These are phyloP conservation scores for Sminthurinus aureus DNA, from an alignment of 2,888 invertebrate genomes.

Conservation along the genomic window DNA sequence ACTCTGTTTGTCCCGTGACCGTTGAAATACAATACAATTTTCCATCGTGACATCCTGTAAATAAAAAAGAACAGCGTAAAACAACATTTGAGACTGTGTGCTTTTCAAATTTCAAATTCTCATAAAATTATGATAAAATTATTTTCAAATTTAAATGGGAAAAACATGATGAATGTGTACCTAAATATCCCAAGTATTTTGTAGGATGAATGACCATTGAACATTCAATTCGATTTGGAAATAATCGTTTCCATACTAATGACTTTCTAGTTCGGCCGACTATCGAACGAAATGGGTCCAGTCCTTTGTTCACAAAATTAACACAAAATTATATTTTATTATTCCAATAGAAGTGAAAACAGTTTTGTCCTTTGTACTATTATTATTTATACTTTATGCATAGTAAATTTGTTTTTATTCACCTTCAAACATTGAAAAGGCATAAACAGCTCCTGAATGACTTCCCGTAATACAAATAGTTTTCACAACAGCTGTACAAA, in stretches of 20 bases:
- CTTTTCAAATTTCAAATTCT: neutral
- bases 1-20: conserved; percentile 67
- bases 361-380: too few species aligned
- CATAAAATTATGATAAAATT: neutral
- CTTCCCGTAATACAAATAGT: conserved; percentile 38
- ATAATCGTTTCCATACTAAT: conserved; percentile 26
- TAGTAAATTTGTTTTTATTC: too few species aligned
- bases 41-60: conserved; percentile 75
- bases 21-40: conserved; percentile 73
- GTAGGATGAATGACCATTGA: conserved; percentile 8
- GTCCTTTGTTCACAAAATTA: too few species aligned
- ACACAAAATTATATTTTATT: too few species aligned
- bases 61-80: neutral
- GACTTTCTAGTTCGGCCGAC: conserved; percentile 10
- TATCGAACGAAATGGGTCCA: neutral
- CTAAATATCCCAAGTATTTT: conserved; percentile 23
- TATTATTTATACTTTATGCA: too few species aligned
- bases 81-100: too few species aligned
- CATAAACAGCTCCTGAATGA: conserved; percentile 37
- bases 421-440: conserved; percentile 13
- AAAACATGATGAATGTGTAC: neutral
- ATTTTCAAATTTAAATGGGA: neutral
- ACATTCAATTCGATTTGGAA: conserved; percentile 26
- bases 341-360: too few species aligned
- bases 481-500: conserved; percentile 8